Evolutionary conservation across 2,113 vertebrate species (phyloP).

Genomic region (Zapus hudsonius): DNA sequence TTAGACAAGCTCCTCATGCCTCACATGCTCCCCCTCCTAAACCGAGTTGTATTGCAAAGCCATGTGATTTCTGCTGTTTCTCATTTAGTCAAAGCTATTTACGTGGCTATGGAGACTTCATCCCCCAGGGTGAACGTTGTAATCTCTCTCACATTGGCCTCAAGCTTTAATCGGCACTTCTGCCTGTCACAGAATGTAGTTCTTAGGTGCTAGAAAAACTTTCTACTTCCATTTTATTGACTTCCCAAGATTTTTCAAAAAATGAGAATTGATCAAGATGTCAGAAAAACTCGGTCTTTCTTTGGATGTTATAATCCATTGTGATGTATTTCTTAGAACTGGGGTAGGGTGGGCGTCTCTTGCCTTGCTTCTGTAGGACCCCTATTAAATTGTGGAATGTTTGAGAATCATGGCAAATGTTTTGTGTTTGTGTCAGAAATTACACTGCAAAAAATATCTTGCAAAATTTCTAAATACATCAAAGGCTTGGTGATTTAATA

Average conservation of each 20-base stretch:
- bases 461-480: neutral
- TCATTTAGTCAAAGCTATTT: neutral
- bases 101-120: neutral
- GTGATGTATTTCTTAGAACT: neutral
- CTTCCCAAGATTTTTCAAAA: neutral
- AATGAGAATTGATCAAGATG: neutral
- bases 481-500: neutral
- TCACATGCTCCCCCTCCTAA: neutral
- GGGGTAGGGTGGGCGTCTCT: neutral
- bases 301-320: neutral
- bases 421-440: neutral
- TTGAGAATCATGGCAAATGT: neutral
- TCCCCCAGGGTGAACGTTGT: neutral
- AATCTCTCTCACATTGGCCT: neutral
- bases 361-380: neutral
- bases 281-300: neutral
- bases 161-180: neutral
- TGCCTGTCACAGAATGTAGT: neutral
- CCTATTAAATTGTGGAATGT: rapidly evolving
- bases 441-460: neutral
- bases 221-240: neutral
- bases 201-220: neutral
- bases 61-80: neutral
- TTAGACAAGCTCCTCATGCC: neutral
- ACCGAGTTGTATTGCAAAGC: neutral